A percentile compares a stretch with the other conserved stretches of the same genome.
These are phyloP conservation scores for Trachelus tabidus DNA, from an alignment of 2,888 invertebrate species.

Conservation along the genomic window DNA sequence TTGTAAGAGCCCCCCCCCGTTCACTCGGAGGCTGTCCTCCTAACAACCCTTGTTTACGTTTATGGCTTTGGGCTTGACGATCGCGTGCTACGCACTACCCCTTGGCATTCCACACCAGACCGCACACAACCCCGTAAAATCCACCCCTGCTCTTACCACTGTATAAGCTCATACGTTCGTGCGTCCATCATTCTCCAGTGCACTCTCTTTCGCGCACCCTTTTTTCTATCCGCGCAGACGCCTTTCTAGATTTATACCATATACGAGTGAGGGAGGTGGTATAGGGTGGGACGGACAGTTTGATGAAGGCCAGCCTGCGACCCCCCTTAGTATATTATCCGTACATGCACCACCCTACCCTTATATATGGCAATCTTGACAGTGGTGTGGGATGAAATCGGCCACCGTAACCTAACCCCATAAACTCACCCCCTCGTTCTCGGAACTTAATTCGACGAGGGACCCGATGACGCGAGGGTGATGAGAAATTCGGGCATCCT, in stretches of 20 bases:
- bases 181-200: not conserved
- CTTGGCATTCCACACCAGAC: not conserved
- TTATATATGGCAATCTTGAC: slow-evolving; percentile 53
- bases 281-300: not conserved
- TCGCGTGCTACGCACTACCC: slow-evolving; percentile 44
- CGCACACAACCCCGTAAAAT: not conserved
- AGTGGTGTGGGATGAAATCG: slow-evolving; percentile 50
- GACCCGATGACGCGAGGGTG: slow-evolving; percentile 32
- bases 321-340: not conserved
- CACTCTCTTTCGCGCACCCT: slow-evolving; percentile 15
- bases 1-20: slow-evolving; percentile 51
- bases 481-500: not conserved
- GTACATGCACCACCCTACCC: slow-evolving; percentile 37
- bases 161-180: slow-evolving; percentile 17
- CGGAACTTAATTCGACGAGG: slow-evolving; percentile 60
- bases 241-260: slow-evolving; percentile 13
- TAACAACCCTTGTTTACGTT: slow-evolving; percentile 65
- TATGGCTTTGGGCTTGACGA: slow-evolving; percentile 61
- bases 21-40: slow-evolving; percentile 49
- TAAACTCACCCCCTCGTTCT: slow-evolving; percentile 41
- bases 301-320: not conserved
- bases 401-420: slow-evolving; percentile 53
- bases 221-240: slow-evolving; percentile 13
- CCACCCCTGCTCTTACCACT: slow-evolving; percentile 13
- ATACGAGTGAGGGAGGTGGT: not conserved